These are phyloP conservation scores for Phylloscopus trochiloides DNA, from an alignment of 2,113 vertebrate genomes.

Conservation along the genomic window DNA sequence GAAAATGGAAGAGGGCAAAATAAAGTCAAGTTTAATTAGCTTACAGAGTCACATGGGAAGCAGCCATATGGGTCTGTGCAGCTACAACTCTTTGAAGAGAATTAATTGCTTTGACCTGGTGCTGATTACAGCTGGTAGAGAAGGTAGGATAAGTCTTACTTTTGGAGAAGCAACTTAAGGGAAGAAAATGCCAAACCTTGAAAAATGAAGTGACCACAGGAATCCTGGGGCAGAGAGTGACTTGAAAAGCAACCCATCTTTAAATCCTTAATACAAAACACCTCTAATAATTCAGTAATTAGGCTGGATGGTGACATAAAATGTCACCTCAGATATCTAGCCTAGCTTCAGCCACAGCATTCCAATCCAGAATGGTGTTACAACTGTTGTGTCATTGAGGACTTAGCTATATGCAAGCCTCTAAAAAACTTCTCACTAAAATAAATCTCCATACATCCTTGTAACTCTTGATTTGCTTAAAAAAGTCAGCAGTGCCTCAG, in stretches of 20 bases:
- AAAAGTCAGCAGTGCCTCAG: neutral
- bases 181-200: neutral
- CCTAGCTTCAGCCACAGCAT: neutral
- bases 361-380: neutral
- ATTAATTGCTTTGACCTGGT: conserved; percentile 67
- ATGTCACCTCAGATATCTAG: neutral
- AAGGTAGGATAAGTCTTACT: neutral
- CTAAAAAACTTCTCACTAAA: neutral
- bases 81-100: conserved; percentile 42
- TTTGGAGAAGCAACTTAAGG: neutral
- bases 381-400: neutral
- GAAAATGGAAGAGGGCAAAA: conserved; percentile 17
- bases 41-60: conserved; percentile 32
- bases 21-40: conserved; percentile 57
- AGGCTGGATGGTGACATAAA: neutral
- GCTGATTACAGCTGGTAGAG: conserved; percentile 19
- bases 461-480: neutral
- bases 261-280: neutral
- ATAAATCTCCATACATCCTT: neutral
- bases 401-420: neutral
- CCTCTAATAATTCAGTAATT: neutral
- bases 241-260: neutral
- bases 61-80: conserved; percentile 39
- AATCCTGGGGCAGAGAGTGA: neutral
- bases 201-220: neutral